Percentiles rank a stretch among this genome's conserved stretches.
phyloP scores from a whole-genome alignment of 2,797 vertebrate genomes.

The Mus caroli region DNA sequence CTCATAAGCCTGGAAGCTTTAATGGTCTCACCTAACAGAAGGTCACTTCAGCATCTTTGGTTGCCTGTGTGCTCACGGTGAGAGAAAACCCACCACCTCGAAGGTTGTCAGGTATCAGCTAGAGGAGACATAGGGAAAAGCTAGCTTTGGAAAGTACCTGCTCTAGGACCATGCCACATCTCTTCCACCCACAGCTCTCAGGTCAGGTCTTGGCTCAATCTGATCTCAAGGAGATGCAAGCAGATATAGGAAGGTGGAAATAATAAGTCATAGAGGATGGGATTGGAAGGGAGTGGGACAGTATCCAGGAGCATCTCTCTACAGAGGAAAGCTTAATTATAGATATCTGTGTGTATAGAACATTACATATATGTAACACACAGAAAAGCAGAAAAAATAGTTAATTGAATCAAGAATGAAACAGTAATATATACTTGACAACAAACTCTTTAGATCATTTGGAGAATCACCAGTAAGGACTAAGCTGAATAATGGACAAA shows the following conservation, averaged over 20 bases:
- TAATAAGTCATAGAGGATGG: too few relatives aligned
- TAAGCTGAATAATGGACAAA: not conserved
- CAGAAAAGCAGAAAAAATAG: not conserved
- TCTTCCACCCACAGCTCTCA: not conserved
- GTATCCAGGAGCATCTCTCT: not conserved
- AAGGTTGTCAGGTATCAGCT: too few relatives aligned
- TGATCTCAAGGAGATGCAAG: not conserved
- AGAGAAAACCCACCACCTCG: not conserved
- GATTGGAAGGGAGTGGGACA: not conserved
- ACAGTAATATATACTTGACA: not conserved
- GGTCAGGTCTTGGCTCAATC: not conserved
- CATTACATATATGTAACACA: not conserved
- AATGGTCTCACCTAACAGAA: too few relatives aligned
- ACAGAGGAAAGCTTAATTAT: not conserved
- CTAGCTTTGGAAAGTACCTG: not conserved
- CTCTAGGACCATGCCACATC: not conserved
- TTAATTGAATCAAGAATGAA: not conserved
- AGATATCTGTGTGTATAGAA: not conserved
- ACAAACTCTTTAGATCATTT: not conserved
- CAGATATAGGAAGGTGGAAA: not conserved
- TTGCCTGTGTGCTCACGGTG: not conserved
- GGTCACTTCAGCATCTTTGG: not conserved
- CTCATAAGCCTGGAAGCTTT: not conserved
- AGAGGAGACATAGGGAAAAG: not conserved
- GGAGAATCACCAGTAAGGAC: not conserved